Base-by-base conservation (phyloP, 2,797 vertebrate genomes). In the Sphenodon punctatus region DNA sequence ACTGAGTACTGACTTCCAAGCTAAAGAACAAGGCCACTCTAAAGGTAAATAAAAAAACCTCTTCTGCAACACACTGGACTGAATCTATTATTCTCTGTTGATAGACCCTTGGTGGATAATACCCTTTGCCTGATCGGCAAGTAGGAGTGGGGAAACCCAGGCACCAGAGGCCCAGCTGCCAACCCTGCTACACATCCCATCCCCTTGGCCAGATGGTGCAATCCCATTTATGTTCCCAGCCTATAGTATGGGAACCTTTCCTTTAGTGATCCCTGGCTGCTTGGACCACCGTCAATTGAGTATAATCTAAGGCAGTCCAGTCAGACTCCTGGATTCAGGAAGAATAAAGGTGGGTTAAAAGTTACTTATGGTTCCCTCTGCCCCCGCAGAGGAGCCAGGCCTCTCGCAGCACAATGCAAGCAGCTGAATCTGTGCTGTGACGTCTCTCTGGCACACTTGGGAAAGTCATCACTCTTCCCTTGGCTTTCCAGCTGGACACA, bases 401-500 rank as follows among this genome's bases (percentile, higher is more conserved):
- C n/a, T 49, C 17, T 20, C 42, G 20, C 56, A 77, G 56, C n/a
- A 4, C 46, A n/a, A 41, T 20, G 25, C 2, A 3, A 78, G 32
- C 30, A 58, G 16, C 9, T 41, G 34, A 74, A 34, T 49, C 2
- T 30, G 13, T 42, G 17, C 48, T 80, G 67, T 70, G 55, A 67
- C 67, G 10, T 41, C 17, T 46, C 38, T 19, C 17, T 87, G 71
- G 56, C 67, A 85, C 12, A 19, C 1, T 2, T 11, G 49, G 64
- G 56, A 80, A 75, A 38, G 67, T 80, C 53, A 46, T 75, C 64
- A 36, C 36, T 67, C 36, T 34, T 51, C 23, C 55, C 32, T 25
- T 51, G 51, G 61, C 42, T 88, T 9, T 84, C 77, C 76, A 76
- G 82, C 34, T 92, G 85, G 59, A 79, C 68, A 56, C 25, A 58